Base-by-base conservation (phyloP, 2,113 vertebrate species). In the Caranx ignobilis region DNA sequence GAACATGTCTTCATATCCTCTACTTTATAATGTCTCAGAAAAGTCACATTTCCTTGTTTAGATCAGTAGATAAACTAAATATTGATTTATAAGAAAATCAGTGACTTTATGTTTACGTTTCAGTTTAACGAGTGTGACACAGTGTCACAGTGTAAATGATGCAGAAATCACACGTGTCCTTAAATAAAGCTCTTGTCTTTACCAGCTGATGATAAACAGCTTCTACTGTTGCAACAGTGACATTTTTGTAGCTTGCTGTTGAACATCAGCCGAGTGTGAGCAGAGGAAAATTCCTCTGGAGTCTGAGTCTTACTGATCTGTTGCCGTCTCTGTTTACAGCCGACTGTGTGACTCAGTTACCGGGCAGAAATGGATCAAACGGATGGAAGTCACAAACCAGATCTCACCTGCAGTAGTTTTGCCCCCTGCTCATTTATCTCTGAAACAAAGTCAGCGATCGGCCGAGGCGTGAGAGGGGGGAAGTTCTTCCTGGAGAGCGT, bases 401-500 rank as follows among this genome's bases (percentile, higher is more conserved):
- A 5, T 70, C 91, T 67, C 89, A 97, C 97, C 95, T 95, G 85
- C 81, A 98, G 88, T 65, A 98, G 91, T 77, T 96, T 93, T 0
- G 93, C 94, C 78, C 95, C 97, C 50, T 89, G 86, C 34, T 95
- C 92, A 60, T 95, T 94, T 87, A 97, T 95, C 89, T 97, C 96
- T 0, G 97, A 96, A 41, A 97, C 94, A 82, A 91, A 94, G 4
- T 95, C 94, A 75, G 94, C 91, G 83, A 97, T 94, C 19, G 96
- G 95, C 34, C 95, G 93, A 45, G 94, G 93, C 19, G 66, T 92
- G 76, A 93, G 84, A 16, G 94, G 88, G 43, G 93, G 85, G 87
- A 97, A 98, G 85, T 96, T 95, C 68, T 94, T 94, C 19, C 95
- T 92, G 2, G 94, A 94, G 0, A 97, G 85, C 26, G 95, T 95